Evolutionary conservation across 2,113 vertebrate species (phyloP), one percentile per base, ranked within the genome.

Genomic region (Alces alces): DNA sequence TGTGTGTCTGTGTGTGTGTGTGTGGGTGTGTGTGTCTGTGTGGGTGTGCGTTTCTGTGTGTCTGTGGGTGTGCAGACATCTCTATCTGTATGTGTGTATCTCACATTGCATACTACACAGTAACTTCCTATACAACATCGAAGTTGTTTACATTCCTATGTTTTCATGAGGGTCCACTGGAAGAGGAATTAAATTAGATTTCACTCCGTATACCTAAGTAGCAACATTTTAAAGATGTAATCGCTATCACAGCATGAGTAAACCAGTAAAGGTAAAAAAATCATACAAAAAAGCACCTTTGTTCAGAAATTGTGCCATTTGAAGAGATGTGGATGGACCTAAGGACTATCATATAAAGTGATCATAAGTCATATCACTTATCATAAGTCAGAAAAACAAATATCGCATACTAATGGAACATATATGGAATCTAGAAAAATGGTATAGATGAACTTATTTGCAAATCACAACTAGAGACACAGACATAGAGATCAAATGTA

Each of bases 211-310:
- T 73, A 76, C 30, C n/a, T 89, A 78, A 70, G 28, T 30, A 86
- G 58, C 76, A 76, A 86, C n/a, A 87, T 58, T 94, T 88, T 61
- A 88, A 89, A 86, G 66, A 55, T 91, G 39, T 28, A 89, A 73
- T 84, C 54, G 16, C 12, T 84, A 9, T 57, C 73, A 54, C 16
- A 17, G 80, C 27, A n/a, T 93, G 60, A 60, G 43, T 43, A 19
- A 88, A 30, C 19, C 19, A 36, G 39, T 88, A 45, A 52, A 27
- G 36, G 23, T 73, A 5, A 25, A 86, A 52, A 50, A 70, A 23
- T 39, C 16, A 28, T 84, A 57, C 50, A 93, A 76, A 43, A 89
- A 87, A 93, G 47, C 16, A 6, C 12, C 76, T 93, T 84, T 25
- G 45, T 55, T 13, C 15, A 23, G 70, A 43, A 76, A 76, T 7